Conservation (phyloP, 2,113 vertebrate genomes). For the Rhinolophus sinicus region DNA sequence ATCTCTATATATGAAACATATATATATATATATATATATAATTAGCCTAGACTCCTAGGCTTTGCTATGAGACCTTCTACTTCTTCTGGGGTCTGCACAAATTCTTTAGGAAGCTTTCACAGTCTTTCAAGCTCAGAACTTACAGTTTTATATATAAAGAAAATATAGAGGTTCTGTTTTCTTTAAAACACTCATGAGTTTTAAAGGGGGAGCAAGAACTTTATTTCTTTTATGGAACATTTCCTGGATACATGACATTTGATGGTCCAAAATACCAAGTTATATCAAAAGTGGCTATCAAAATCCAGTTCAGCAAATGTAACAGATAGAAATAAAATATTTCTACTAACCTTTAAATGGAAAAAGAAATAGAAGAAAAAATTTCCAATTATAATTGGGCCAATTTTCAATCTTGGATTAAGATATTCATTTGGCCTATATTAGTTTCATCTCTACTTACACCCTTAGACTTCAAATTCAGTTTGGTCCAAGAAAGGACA, state of each 20-base stretch:
- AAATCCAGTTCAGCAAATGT: neutral
- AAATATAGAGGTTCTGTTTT: neutral
- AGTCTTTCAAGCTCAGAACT: too few relatives aligned
- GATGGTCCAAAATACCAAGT: neutral
- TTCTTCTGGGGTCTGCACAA: too few relatives aligned
- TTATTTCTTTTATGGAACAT: neutral
- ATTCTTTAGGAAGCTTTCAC: too few relatives aligned
- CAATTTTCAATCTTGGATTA: neutral
- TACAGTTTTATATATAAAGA: neutral
- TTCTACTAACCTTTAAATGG: neutral
- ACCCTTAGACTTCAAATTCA: neutral
- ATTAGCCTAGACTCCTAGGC: too few relatives aligned
- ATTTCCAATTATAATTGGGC: neutral
- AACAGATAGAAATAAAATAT: neutral
- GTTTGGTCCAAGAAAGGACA: neutral
- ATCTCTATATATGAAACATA: too few relatives aligned
- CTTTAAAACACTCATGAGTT: neutral
- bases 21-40: too few relatives aligned
- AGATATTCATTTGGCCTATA: neutral
- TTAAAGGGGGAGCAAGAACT: neutral
- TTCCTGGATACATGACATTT: neutral
- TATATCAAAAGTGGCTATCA: neutral
- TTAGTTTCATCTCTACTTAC: conserved; percentile 7
- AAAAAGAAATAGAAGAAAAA: neutral
- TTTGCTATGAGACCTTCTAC: too few relatives aligned